These are phyloP conservation scores for Netelia virgata DNA, from an alignment of 2,888 invertebrate genomes.

Conservation along the genomic window DNA sequence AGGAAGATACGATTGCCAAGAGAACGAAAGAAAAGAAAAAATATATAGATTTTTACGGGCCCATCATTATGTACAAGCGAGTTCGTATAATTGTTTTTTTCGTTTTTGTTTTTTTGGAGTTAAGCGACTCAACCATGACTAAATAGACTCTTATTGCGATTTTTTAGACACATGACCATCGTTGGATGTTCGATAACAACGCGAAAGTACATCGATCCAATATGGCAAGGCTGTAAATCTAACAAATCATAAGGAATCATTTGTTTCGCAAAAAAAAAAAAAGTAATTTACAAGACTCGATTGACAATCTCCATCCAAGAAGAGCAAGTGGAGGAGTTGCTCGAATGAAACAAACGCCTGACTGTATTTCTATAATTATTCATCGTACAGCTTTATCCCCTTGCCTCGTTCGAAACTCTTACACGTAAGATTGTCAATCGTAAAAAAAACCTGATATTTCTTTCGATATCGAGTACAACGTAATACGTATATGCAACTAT, in stretches of 20 bases:
- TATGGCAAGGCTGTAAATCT: constrained; percentile 53
- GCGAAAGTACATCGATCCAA: constrained; percentile 47
- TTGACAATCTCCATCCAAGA: constrained; percentile 35
- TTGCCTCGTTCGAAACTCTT: constrained; percentile 29
- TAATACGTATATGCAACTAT: constrained; percentile 31
- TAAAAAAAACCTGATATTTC: constrained; percentile 23
- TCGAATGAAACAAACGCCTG: constrained; percentile 21
- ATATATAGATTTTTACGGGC: constrained; percentile 45
- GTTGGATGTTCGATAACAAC: constrained; percentile 47
- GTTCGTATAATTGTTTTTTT: constrained; percentile 37
- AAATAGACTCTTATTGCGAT: constrained; percentile 54
- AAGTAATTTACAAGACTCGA: constrained; percentile 46
- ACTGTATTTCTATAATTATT: neutral
- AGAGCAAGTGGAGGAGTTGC: neutral
- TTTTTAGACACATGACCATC: constrained; percentile 33
- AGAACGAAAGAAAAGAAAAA: constrained; percentile 19
- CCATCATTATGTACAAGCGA: constrained; percentile 65
- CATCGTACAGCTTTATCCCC: neutral
- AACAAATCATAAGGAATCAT: constrained; percentile 53
- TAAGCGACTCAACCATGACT: constrained; percentile 65
- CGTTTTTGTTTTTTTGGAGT: constrained; percentile 49
- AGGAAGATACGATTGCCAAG: constrained; percentile 37
- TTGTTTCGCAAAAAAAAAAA: constrained; percentile 6
- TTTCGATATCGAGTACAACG: constrained; percentile 36
- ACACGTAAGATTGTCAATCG: constrained; percentile 16